Base-by-base conservation (phyloP, 2,113 vertebrate genomes). In the Hippocampus mohnikei region DNA sequence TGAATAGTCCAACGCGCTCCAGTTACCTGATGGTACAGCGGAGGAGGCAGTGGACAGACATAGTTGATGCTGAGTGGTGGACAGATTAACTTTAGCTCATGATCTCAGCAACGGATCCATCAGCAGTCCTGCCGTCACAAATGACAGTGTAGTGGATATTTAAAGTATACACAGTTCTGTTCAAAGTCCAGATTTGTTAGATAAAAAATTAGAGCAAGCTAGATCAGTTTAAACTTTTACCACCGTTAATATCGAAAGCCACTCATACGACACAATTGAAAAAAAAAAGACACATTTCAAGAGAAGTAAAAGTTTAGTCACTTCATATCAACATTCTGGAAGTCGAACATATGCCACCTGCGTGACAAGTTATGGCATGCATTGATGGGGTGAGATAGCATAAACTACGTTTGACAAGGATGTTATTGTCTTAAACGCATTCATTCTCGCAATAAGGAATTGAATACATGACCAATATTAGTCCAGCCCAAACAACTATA, bases 1-100 rank as follows among this genome's bases (percentile, higher is more conserved):
- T 5, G 56, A 10, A 23, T 12, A n/a, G 21, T 41, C 21, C 8
- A 2, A 58, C 20, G 48, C 13, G 23, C 53, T 8, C 3, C 15
- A 8, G 44, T 65, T 82, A 92, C 91, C 90, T 91, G 64, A 86
- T 20, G 66, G 52, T 67, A 56, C 46, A 64, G 44, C 88, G 85
- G 69, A 91, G 86, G 44, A 91, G 77, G 64, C 58, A 81, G 67
- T 60, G 73, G 63, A 85, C 71, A 70, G 84, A 90, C 91, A 92
- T 82, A 18, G 33, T 20, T 63, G 21, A 63, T 42, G 37, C 61
- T 41, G 61, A n/a, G 27, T 29, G 5, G 12, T 41, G 37, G 20
- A 41, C 61, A 63, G 8, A 23, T 63, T 20, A 42, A 63, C 61
- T 63, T 64, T 8, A 64, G 40, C 12, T 64, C 62, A 64, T 64